phyloP scores from a whole-genome alignment of 2,888 invertebrate genomes.

The Thereva nobilitata region DNA sequence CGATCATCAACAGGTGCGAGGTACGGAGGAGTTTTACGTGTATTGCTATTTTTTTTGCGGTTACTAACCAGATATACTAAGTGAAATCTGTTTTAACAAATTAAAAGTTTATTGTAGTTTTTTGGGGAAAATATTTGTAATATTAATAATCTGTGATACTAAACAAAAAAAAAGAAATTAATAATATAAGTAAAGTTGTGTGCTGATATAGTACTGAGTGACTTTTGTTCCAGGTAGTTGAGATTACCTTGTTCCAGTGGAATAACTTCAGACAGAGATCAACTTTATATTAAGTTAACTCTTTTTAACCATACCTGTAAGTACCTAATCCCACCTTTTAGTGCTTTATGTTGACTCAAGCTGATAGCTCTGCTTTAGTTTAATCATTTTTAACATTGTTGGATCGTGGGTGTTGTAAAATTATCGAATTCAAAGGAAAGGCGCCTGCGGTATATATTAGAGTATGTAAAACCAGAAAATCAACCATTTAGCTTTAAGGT shows the following conservation, averaged over 20 bases:
- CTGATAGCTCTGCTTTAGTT: too few relatives aligned
- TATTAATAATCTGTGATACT: too few relatives aligned
- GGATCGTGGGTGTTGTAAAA: too few relatives aligned
- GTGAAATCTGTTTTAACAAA: background rate
- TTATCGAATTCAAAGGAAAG: too few relatives aligned
- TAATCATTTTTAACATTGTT: too few relatives aligned
- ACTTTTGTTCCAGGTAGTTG: too few relatives aligned
- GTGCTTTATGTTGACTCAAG: too few relatives aligned
- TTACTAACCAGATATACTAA: background rate
- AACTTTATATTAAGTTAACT: conserved; percentile 5
- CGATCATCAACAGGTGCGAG: conserved; percentile 32
- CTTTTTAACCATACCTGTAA: background rate
- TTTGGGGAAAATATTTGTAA: background rate
- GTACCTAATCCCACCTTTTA: too few relatives aligned
- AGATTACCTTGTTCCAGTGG: conserved; percentile 15
- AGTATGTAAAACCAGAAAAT: too few relatives aligned
- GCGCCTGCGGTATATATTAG: too few relatives aligned
- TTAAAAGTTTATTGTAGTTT: background rate
- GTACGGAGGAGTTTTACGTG: conserved; percentile 15
- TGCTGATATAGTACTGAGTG: background rate
- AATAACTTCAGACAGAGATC: conserved; percentile 6
- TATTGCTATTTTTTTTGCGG: conserved; percentile 10
- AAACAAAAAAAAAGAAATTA: background rate
- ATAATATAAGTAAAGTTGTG: background rate
- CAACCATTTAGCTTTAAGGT: too few relatives aligned